Evolutionary conservation across 53 echinoderm and acorn worm genomes (phyloP).

Genomic region (Patiria pectinifera): DNA sequence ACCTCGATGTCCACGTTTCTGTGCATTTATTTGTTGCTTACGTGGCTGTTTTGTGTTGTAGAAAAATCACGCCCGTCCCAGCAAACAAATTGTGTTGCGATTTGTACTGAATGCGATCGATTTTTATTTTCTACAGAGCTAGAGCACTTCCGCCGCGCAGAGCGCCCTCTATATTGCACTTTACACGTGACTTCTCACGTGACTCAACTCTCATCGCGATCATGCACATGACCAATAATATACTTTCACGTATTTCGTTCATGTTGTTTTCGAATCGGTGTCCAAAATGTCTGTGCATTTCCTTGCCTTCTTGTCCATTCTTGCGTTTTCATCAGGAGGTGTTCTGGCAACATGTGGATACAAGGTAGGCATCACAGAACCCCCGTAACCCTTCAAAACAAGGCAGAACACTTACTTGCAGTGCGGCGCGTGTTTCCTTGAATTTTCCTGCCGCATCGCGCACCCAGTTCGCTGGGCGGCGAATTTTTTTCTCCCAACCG

Average conservation of each 20-base stretch:
- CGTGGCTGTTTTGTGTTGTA: neutral
- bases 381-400: too few species aligned
- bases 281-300: neutral
- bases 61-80: neutral
- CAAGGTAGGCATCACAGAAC: conserved; percentile 8
- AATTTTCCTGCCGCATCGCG: too few species aligned
- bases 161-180: neutral
- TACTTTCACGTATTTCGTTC: too few species aligned
- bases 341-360: conserved; percentile 41
- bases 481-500: too few species aligned
- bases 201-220: neutral
- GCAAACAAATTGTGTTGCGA: neutral
- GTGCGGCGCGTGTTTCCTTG: too few species aligned
- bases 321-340: neutral
- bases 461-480: too few species aligned
- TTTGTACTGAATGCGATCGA: too few species aligned
- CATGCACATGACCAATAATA: too few species aligned
- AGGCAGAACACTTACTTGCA: too few species aligned
- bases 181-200: neutral
- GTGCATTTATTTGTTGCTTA: neutral
- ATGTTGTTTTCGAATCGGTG: neutral
- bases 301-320: neutral
- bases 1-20: neutral
- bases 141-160: neutral
- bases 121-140: too few species aligned